Evolutionary conservation across 2,888 invertebrate species (phyloP).

Genomic region (Antheraea yamamai): DNA sequence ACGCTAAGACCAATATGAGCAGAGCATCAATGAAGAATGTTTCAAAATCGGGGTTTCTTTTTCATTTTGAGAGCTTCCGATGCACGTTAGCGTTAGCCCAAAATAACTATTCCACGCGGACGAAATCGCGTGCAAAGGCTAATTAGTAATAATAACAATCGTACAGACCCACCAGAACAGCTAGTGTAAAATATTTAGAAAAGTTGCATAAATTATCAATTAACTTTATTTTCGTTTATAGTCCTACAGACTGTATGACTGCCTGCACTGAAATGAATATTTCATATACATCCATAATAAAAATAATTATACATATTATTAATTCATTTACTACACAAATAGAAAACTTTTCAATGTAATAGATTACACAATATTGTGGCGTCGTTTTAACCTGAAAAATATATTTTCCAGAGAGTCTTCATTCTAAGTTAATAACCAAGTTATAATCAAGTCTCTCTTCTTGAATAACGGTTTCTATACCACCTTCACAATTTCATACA

Average conservation of each 20-base stretch:
- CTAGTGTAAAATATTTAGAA: background rate
- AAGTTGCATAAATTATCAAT: background rate
- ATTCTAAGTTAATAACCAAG: background rate
- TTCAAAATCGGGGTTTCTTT: too few relatives aligned
- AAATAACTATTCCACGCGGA: too few relatives aligned
- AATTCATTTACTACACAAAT: background rate
- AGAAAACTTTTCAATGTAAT: background rate
- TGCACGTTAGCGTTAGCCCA: too few relatives aligned
- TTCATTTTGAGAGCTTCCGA: too few relatives aligned
- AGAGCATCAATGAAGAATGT: too few relatives aligned
- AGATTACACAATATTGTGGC: background rate
- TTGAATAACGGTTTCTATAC: background rate
- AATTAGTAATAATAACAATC: too few relatives aligned
- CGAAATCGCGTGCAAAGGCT: too few relatives aligned
- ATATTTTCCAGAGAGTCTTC: background rate
- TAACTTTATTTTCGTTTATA: background rate
- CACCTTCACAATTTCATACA: background rate
- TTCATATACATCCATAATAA: background rate
- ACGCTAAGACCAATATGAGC: too few relatives aligned
- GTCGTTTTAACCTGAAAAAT: background rate
- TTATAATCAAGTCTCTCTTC: background rate
- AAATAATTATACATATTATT: too few relatives aligned
- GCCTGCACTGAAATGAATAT: background rate
- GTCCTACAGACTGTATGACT: background rate
- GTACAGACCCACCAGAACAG: too few relatives aligned